phyloP scores from a whole-genome alignment of 2,888 invertebrate genomes.

The Dioctria rufipes region DNA sequence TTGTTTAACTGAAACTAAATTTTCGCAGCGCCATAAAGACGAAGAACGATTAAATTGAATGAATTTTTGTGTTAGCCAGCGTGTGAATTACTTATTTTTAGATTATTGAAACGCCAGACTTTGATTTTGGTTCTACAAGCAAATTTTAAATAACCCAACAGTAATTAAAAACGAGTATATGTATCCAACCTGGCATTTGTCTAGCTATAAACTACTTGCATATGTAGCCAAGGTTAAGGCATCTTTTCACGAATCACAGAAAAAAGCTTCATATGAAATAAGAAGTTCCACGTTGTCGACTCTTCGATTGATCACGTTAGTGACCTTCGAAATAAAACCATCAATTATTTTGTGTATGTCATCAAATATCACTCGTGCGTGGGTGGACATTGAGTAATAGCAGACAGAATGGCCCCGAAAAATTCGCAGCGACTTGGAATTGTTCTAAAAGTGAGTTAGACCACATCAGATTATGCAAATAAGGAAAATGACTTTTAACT shows the following conservation, averaged over 20 bases:
- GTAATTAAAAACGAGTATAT: too few relatives aligned
- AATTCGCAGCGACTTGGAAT: slow-evolving; percentile 6
- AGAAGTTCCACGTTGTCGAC: not conserved
- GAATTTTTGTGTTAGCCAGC: too few relatives aligned
- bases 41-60: too few relatives aligned
- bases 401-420: slow-evolving; percentile 11
- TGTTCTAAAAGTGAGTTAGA: slow-evolving; percentile 34
- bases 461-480: slow-evolving; percentile 32
- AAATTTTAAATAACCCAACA: too few relatives aligned
- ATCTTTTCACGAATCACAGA: slow-evolving; percentile 13
- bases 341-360: not conserved
- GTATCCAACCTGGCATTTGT: too few relatives aligned
- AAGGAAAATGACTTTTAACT: not conserved
- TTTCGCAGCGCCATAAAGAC: too few relatives aligned
- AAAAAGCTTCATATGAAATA: not conserved
- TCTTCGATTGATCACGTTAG: not conserved
- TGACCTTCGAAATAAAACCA: slow-evolving; percentile 18
- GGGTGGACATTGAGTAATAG: slow-evolving; percentile 33
- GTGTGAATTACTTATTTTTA: too few relatives aligned
- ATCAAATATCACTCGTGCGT: not conserved
- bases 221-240: slow-evolving; percentile 15
- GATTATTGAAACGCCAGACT: too few relatives aligned
- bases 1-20: too few relatives aligned
- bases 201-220: too few relatives aligned
- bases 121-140: too few relatives aligned